These are phyloP conservation scores for Philhelius pedissequus DNA, from an alignment of 2,888 invertebrate genomes.

Conservation along the genomic window DNA sequence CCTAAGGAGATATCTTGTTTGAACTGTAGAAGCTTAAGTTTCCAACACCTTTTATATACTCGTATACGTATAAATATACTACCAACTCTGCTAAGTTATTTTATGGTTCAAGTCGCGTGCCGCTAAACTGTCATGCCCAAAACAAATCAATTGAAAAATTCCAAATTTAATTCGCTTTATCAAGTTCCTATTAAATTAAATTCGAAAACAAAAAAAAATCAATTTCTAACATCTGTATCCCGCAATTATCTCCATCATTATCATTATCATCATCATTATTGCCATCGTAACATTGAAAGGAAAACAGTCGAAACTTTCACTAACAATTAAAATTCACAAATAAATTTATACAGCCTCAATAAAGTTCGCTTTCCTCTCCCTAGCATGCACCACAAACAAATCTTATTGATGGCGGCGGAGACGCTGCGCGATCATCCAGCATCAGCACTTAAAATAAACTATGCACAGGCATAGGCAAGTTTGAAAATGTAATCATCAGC, in stretches of 20 bases:
- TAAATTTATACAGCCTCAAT: constrained; percentile 60
- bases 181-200: neutral
- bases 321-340: constrained; percentile 64
- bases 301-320: constrained; percentile 48
- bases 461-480: neutral
- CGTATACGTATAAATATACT: neutral
- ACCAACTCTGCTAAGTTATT: neutral
- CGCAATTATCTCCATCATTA: constrained; percentile 21
- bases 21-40: neutral
- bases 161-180: neutral
- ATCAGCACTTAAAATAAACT: constrained; percentile 17
- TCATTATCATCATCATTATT: constrained; percentile 16
- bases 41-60: neutral
- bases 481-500: constrained; percentile 25
- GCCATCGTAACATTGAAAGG: neutral
- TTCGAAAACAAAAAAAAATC: neutral
- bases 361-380: constrained; percentile 39
- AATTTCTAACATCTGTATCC: neutral
- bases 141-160: neutral
- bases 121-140: neutral
- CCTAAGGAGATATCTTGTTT: too few species aligned
- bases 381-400: neutral
- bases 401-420: neutral
- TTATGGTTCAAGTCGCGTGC: neutral
- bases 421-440: constrained; percentile 23